These are phyloP conservation scores for Candidula unifasciata DNA, from an alignment of 2,888 invertebrate species.

Conservation along the genomic window DNA sequence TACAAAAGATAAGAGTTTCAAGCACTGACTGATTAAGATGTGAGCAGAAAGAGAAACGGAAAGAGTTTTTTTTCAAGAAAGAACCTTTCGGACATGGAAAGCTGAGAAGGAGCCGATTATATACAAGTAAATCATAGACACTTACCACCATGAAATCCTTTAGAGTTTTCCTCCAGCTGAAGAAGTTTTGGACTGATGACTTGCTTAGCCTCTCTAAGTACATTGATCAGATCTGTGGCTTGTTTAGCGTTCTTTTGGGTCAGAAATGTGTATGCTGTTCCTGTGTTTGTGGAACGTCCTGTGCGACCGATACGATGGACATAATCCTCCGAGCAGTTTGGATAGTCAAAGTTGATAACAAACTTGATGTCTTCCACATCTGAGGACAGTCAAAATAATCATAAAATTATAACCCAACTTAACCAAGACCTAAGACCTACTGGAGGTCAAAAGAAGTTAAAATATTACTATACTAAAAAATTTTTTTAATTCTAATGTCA, in stretches of 20 bases:
- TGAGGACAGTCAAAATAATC: conserved; percentile 77
- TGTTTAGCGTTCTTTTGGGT: conserved; percentile 94
- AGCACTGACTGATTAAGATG: too few species aligned
- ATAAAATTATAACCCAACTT: background rate
- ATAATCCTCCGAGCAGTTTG: conserved; percentile 98
- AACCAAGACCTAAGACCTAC: background rate
- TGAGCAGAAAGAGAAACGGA: too few species aligned
- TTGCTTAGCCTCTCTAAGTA: conserved; percentile 95
- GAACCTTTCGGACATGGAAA: too few species aligned
- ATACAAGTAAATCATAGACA: background rate
- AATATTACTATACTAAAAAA: too few species aligned
- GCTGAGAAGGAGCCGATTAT: too few species aligned
- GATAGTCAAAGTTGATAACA: conserved; percentile 98
- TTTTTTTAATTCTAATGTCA: too few species aligned
- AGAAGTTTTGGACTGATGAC: conserved; percentile 89
- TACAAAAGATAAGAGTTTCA: too few species aligned
- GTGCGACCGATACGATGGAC: conserved; percentile 98
- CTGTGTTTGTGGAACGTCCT: conserved; percentile 93
- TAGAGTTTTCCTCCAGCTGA: conserved; percentile 81
- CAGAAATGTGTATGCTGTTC: conserved; percentile 98
- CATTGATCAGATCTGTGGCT: conserved; percentile 92
- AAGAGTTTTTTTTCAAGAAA: too few species aligned
- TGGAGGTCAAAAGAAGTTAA: background rate
- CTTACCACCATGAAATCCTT: conserved; percentile 53
- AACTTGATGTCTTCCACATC: conserved; percentile 98